Evolutionary conservation across 2,113 vertebrate genomes (phyloP).

Genomic region (Orcinus orca): DNA sequence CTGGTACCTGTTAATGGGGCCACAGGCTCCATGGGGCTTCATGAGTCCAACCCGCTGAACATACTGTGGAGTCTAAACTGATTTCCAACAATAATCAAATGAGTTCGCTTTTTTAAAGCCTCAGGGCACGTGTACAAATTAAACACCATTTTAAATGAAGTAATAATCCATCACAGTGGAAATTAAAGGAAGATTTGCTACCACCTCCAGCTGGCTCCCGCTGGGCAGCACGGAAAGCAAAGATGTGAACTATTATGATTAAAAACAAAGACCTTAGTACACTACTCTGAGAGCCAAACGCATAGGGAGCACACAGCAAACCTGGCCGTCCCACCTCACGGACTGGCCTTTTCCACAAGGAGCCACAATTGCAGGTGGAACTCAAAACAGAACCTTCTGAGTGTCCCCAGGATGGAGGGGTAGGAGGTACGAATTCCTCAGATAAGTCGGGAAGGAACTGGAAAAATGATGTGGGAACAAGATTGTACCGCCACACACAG

Average conservation of each 20-base stretch:
- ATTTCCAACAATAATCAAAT: slow-evolving; percentile 67
- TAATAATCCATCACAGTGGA: slow-evolving; percentile 61
- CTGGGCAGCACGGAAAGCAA: slow-evolving; percentile 19
- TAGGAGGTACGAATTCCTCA: not conserved
- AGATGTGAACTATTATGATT: slow-evolving; percentile 58
- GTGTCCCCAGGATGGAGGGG: not conserved
- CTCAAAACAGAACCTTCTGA: not conserved
- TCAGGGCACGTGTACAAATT: slow-evolving; percentile 51
- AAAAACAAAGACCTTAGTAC: slow-evolving; percentile 56
- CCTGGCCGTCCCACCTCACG: not conserved
- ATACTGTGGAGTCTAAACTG: slow-evolving; percentile 17
- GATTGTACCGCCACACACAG: not conserved
- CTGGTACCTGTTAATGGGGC: not conserved
- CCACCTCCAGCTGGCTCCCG: not conserved
- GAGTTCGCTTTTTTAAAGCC: slow-evolving; percentile 51
- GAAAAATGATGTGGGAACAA: not conserved
- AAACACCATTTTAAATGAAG: slow-evolving; percentile 58
- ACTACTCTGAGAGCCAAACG: not conserved
- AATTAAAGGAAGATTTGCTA: slow-evolving; percentile 65
- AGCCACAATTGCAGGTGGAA: not conserved
- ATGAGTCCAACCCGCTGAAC: not conserved
- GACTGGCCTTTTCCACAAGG: not conserved
- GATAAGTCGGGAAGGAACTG: not conserved
- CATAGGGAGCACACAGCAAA: not conserved
- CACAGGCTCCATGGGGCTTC: not conserved